Evolutionary conservation across 2,797 vertebrate genomes (phyloP).

Genomic region (Mionectes olivaceus): DNA sequence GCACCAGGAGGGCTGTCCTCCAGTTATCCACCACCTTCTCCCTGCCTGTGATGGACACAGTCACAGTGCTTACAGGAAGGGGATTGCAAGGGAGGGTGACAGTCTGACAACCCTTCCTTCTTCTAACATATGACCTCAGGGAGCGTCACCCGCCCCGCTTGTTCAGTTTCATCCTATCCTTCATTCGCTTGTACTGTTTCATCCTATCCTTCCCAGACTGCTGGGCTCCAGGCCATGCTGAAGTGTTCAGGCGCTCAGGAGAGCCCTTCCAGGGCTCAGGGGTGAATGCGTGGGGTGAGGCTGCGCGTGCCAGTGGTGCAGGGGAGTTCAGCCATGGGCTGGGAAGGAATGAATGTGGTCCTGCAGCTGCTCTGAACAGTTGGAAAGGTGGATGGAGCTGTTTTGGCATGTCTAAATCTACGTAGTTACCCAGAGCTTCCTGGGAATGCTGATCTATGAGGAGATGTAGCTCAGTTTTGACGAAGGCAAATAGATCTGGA

Average conservation of each 20-base stretch:
- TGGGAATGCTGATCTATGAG: neutral
- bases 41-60: neutral
- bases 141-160: neutral
- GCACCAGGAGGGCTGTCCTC: neutral
- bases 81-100: neutral
- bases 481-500: neutral
- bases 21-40: neutral
- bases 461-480: neutral
- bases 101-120: neutral
- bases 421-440: neutral
- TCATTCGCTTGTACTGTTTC: neutral
- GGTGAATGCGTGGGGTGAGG: neutral
- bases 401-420: neutral
- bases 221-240: fast-evolving
- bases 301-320: neutral
- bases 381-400: neutral
- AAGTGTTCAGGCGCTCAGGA: fast-evolving
- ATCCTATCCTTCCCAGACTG: neutral
- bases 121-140: fast-evolving
- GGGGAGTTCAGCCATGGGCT: neutral
- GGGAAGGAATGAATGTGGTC: neutral
- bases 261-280: too few species aligned
- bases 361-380: neutral
- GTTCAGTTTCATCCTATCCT: neutral
- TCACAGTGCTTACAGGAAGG: neutral